A percentile compares a stretch with the other conserved stretches of the same genome.
phyloP scores from a whole-genome alignment of 2,888 invertebrate species.

The Tachina lurida region DNA sequence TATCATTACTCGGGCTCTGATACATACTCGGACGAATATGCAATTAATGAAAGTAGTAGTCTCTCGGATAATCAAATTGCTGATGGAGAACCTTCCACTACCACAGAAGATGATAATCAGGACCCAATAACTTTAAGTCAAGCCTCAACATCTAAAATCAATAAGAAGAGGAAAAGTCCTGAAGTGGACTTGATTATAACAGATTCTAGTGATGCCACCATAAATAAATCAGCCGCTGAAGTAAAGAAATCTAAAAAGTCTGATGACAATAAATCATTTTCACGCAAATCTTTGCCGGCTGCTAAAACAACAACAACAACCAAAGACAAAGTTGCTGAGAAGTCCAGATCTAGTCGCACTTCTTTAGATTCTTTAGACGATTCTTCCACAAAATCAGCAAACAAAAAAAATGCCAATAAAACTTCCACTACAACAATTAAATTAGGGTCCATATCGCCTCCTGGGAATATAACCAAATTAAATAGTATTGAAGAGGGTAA shows the following conservation, averaged over 20 bases:
- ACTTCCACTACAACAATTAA: constrained; percentile 48
- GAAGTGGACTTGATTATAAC: background rate
- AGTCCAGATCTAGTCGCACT: background rate
- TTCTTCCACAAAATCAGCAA: background rate
- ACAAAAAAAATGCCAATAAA: constrained; percentile 2
- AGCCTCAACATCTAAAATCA: background rate
- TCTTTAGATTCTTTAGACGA: constrained; percentile 13
- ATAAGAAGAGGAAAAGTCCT: constrained; percentile 53
- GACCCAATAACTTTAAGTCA: background rate
- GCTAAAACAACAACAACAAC: too few relatives aligned
- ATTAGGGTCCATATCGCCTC: constrained; percentile 68
- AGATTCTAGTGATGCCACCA: background rate
- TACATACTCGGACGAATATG: constrained; percentile 39
- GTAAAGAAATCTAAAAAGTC: constrained; percentile 46
- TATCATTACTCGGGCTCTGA: constrained; percentile 1
- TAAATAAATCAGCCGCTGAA: background rate
- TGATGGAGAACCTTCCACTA: background rate
- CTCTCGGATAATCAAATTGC: background rate
- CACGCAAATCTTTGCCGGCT: constrained; percentile 20
- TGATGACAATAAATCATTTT: background rate
- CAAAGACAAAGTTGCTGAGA: background rate
- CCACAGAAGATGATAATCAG: constrained; percentile 39
- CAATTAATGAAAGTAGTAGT: constrained; percentile 20
- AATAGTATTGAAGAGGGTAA: constrained; percentile 86
- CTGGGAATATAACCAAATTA: constrained; percentile 59